phyloP scores from a whole-genome alignment of 1,140 invertebrate genomes.

The Ruditapes philippinarum region DNA sequence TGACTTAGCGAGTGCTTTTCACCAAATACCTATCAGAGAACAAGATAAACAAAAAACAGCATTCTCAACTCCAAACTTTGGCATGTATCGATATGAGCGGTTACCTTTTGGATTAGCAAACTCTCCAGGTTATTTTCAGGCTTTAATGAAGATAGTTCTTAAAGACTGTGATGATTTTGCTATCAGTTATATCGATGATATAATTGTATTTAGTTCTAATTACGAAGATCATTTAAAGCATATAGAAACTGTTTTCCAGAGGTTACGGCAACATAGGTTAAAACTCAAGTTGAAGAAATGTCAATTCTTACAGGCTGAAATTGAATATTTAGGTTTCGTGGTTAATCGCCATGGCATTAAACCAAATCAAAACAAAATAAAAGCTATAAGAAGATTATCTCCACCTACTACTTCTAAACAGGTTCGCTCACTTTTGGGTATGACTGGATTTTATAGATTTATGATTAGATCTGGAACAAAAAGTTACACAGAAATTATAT shows the following conservation, averaged over 20 bases:
- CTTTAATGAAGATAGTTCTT: slow-evolving; percentile 73
- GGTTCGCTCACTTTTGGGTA: slow-evolving; percentile 63
- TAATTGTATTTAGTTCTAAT: slow-evolving; percentile 47
- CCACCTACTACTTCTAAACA: no score
- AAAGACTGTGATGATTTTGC: no score
- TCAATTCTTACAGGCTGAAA: no score
- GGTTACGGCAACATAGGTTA: neutral
- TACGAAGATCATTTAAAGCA: neutral
- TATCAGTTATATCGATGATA: no score
- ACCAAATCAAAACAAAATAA: no score
- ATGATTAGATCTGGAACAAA: slow-evolving; percentile 70
- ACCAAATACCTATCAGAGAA: slow-evolving; percentile 46
- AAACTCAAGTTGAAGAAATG: no score
- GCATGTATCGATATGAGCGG: slow-evolving; percentile 58
- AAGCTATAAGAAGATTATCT: no score
- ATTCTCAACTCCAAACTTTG: slow-evolving; percentile 33
- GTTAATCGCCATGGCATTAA: no score
- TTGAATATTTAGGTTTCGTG: no score
- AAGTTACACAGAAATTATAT: neutral
- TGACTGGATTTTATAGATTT: slow-evolving; percentile 64
- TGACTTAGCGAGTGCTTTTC: slow-evolving; percentile 56
- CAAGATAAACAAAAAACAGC: slow-evolving; percentile 58
- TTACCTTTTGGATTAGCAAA: slow-evolving; percentile 77
- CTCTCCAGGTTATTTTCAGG: slow-evolving; percentile 72
- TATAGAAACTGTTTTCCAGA: neutral